Percentiles rank a stretch among this genome's conserved stretches.
phyloP scores from a whole-genome alignment of 2,113 vertebrate species.

The Esox niger region DNA sequence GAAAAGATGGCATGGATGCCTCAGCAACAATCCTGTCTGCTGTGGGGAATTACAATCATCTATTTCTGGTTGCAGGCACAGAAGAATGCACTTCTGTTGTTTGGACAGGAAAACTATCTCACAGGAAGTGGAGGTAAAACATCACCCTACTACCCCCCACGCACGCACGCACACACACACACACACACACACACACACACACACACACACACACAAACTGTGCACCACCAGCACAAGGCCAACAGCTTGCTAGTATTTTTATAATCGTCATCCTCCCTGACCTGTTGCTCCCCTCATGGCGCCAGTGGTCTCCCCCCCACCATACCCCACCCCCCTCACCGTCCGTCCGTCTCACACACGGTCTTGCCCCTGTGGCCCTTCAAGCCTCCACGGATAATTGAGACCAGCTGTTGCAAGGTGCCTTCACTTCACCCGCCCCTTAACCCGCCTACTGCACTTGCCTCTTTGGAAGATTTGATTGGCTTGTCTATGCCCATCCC shows the following conservation, averaged over 20 bases:
- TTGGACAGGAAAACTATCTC: constrained; percentile 39
- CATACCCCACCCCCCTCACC: constrained; percentile 44
- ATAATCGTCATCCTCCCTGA: constrained; percentile 80
- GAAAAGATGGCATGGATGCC: too few species aligned
- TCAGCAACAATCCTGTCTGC: too few species aligned
- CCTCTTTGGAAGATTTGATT: constrained; percentile 57
- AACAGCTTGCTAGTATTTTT: constrained; percentile 80
- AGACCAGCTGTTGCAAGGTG: constrained; percentile 83
- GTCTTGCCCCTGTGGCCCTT: constrained; percentile 41
- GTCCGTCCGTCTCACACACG: constrained; percentile 46
- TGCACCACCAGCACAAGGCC: constrained; percentile 63
- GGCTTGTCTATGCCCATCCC: constrained; percentile 26
- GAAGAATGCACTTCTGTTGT: constrained; percentile 16
- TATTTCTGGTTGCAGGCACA: neutral
- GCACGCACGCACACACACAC: constrained; percentile 1
- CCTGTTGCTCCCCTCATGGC: constrained; percentile 78
- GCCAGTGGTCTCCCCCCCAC: constrained; percentile 71
- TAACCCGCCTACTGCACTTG: constrained; percentile 70
- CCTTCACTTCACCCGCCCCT: constrained; percentile 61
- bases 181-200: constrained; percentile 9
- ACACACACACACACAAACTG: constrained; percentile 49
- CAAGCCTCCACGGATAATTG: constrained; percentile 72
- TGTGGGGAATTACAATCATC: too few species aligned
- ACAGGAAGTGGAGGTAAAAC: constrained; percentile 39
- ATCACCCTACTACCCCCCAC: constrained; percentile 14